These are phyloP conservation scores for Linyphia triangularis DNA, from an alignment of 2,888 invertebrate genomes.

Conservation along the genomic window DNA sequence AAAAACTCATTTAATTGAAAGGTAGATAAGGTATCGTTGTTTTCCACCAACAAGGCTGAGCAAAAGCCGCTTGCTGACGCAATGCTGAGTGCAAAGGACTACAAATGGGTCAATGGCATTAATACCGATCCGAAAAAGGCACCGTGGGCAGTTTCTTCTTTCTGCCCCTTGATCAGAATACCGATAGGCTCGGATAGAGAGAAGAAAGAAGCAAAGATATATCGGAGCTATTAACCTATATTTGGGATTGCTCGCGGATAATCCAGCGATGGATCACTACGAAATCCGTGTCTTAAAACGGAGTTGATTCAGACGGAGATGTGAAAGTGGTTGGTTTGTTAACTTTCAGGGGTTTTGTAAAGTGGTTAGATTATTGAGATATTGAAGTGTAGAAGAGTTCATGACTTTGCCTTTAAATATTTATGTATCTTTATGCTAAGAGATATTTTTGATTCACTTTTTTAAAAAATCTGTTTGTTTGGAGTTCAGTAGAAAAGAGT, in stretches of 20 bases:
- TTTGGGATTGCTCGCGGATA: slow-evolving; percentile 40
- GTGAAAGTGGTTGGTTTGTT: slow-evolving; percentile 58
- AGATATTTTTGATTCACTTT: no score
- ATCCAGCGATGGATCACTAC: slow-evolving; percentile 25
- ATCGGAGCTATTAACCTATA: slow-evolving; percentile 61
- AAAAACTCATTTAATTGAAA: background rate
- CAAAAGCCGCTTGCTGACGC: slow-evolving; percentile 33
- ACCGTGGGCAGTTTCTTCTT: slow-evolving; percentile 44
- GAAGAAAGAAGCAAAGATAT: background rate
- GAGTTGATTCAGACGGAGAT: slow-evolving; percentile 9
- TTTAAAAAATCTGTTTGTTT: no score
- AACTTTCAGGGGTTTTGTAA: no score
- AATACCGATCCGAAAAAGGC: slow-evolving; percentile 50
- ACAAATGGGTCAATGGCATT: slow-evolving; percentile 66
- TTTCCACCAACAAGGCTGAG: slow-evolving; percentile 17
- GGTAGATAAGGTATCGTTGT: slow-evolving; percentile 3
- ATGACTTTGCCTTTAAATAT: no score
- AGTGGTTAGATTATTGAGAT: no score
- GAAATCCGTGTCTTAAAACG: slow-evolving; percentile 13
- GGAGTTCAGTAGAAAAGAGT: no score
- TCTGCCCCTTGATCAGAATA: slow-evolving; percentile 51
- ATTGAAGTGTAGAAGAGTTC: no score
- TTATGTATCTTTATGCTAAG: no score
- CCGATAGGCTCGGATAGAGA: slow-evolving; percentile 35
- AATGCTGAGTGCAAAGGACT: slow-evolving; percentile 41